Evolutionary conservation across 2,888 invertebrate genomes (phyloP).

Genomic region (Tortricodes alternella): DNA sequence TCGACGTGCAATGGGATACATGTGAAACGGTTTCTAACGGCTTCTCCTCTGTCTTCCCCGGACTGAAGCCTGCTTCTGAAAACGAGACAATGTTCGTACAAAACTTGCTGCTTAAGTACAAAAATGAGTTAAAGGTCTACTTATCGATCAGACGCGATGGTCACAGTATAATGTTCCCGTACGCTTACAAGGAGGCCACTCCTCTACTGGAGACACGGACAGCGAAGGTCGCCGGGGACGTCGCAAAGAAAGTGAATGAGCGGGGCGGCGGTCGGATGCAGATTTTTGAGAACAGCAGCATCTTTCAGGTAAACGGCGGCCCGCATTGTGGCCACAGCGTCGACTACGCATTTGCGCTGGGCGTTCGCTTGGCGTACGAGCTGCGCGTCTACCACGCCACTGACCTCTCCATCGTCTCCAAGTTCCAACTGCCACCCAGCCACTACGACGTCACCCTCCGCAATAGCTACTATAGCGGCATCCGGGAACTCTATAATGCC

Average conservation of each 20-base stretch:
- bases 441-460: conserved; percentile 57
- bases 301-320: conserved; percentile 54
- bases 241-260: conserved; percentile 59
- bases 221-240: conserved; percentile 48
- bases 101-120: conserved; percentile 76
- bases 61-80: conserved; percentile 83
- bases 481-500: conserved; percentile 60
- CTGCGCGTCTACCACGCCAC: conserved; percentile 66
- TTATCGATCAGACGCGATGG: conserved; percentile 89
- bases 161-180: conserved; percentile 84
- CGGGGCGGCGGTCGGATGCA: conserved; percentile 55
- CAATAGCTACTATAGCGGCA: conserved; percentile 62
- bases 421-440: conserved; percentile 61
- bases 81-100: conserved; percentile 84
- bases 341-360: conserved; percentile 56
- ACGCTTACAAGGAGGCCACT: conserved; percentile 70
- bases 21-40: conserved; percentile 46
- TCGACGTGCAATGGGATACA: conserved; percentile 56
- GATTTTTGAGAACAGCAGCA: conserved; percentile 54
- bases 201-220: conserved; percentile 31
- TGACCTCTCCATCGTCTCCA: conserved; percentile 51
- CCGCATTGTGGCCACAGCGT: conserved; percentile 68
- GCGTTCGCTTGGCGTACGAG: conserved; percentile 56
- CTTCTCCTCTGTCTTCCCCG: conserved; percentile 76
- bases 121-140: conserved; percentile 82